Percentiles rank a stretch among this genome's conserved stretches.
Evolutionary conservation across 2,113 vertebrate genomes (phyloP).

Genomic region (Nannospalax galili): DNA sequence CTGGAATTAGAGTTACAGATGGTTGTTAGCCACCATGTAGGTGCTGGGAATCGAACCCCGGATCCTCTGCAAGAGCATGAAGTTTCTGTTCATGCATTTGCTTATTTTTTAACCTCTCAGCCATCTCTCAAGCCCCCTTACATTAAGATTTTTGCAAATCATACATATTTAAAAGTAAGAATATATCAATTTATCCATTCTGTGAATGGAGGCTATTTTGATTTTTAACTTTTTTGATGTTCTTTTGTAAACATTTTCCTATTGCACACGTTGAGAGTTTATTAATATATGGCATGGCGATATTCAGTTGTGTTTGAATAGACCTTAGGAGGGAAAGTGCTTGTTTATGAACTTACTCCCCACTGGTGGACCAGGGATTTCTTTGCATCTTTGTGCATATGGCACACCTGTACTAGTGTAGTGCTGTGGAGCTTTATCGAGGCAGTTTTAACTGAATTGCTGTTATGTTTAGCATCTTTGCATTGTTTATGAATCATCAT

Average conservation of each 20-base stretch:
- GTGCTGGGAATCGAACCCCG: no score
- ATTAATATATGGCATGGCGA: background rate
- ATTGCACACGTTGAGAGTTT: background rate
- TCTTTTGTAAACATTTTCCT: background rate
- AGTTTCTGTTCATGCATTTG: no score
- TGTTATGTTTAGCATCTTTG: background rate
- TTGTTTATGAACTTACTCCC: background rate
- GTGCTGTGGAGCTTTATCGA: background rate
- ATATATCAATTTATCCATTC: background rate
- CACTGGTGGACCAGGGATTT: background rate
- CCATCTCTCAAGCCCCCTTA: no score
- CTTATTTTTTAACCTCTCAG: no score
- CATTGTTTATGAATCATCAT: background rate
- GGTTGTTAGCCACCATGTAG: no score
- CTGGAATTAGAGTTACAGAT: no score
- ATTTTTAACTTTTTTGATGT: background rate
- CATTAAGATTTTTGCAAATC: no score
- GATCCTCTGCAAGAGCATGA: no score
- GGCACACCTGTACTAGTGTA: background rate
- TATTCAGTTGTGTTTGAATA: background rate
- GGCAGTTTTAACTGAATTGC: slow-evolving; percentile 3
- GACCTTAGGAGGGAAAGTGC: background rate
- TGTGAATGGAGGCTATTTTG: background rate
- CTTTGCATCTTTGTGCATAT: background rate
- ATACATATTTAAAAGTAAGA: background rate